A percentile compares a stretch with the other conserved stretches of the same genome.
These are phyloP conservation scores for Danio choprae DNA, from an alignment of 2,797 vertebrate species.

Conservation along the genomic window DNA sequence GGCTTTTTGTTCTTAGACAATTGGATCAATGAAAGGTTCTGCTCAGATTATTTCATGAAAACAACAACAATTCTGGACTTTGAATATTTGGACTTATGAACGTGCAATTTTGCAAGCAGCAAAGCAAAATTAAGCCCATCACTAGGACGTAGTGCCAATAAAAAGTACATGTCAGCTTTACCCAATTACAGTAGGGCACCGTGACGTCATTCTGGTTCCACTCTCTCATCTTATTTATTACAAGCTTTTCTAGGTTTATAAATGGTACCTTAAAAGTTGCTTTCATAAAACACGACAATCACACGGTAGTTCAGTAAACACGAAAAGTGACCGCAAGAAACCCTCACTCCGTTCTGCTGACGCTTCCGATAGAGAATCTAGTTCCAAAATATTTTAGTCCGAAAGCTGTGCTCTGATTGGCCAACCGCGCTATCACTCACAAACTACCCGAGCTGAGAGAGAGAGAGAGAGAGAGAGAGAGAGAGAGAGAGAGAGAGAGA, in stretches of 20 bases:
- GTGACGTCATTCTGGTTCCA: background rate
- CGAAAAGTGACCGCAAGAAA: slow-evolving; percentile 1
- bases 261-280: background rate
- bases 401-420: slow-evolving; percentile 61
- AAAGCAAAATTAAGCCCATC: too few species aligned
- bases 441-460: slow-evolving; percentile 30
- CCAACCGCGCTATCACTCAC: slow-evolving; percentile 52
- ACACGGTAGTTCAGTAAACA: background rate
- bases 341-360: slow-evolving; percentile 2
- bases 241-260: background rate
- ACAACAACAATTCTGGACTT: too few species aligned
- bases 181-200: background rate
- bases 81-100: too few species aligned
- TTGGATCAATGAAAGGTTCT: too few species aligned
- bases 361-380: slow-evolving; percentile 15
- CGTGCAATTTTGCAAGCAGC: too few species aligned
- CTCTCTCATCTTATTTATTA: background rate
- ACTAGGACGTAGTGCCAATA: too few species aligned
- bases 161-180: background rate
- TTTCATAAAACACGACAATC: background rate
- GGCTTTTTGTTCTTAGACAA: too few species aligned
- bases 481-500: slow-evolving; percentile 40
- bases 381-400: slow-evolving; percentile 46
- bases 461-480: slow-evolving; percentile 48
- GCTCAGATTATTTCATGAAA: too few species aligned